Conservation (phyloP, 2,888 invertebrate genomes). For the Cyclophora punctaria region DNA sequence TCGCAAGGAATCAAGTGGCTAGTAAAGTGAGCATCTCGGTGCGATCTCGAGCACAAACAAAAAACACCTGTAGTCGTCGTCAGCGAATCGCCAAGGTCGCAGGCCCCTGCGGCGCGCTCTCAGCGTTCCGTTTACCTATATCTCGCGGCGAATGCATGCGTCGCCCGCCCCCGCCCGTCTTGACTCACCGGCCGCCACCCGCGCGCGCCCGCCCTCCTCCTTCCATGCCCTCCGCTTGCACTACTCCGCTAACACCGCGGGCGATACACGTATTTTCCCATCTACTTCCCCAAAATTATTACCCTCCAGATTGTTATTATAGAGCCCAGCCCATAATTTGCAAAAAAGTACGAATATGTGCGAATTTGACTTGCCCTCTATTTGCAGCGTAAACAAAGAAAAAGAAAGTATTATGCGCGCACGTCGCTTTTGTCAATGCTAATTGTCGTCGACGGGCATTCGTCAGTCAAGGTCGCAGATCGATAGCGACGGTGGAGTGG, state of each 20-base stretch:
- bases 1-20: constrained; percentile 32
- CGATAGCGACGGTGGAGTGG: constrained; percentile 41
- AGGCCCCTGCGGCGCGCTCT: constrained; percentile 62
- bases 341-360: too few relatives aligned
- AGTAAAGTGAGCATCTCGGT: constrained; percentile 41
- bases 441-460: constrained; percentile 52
- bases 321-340: too few relatives aligned
- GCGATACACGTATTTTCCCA: not conserved
- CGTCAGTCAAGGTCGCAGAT: constrained; percentile 65
- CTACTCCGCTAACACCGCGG: not conserved
- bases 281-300: too few relatives aligned
- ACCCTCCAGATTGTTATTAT: too few relatives aligned
- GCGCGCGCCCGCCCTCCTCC: constrained; percentile 14
- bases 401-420: constrained; percentile 52
- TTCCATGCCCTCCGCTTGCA: constrained; percentile 14
- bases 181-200: constrained; percentile 51
- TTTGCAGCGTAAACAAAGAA: constrained; percentile 22
- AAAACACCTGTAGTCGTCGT: constrained; percentile 73
- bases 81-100: constrained; percentile 69
- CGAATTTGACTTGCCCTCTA: too few relatives aligned
- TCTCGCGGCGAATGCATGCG: constrained; percentile 68
- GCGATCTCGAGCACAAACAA: constrained; percentile 62
- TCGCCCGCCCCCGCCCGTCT: constrained; percentile 49
- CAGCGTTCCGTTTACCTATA: constrained; percentile 72
- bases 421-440: constrained; percentile 62